Evolutionary conservation across 2,888 invertebrate species (phyloP).

Genomic region (Epiblema foenella): DNA sequence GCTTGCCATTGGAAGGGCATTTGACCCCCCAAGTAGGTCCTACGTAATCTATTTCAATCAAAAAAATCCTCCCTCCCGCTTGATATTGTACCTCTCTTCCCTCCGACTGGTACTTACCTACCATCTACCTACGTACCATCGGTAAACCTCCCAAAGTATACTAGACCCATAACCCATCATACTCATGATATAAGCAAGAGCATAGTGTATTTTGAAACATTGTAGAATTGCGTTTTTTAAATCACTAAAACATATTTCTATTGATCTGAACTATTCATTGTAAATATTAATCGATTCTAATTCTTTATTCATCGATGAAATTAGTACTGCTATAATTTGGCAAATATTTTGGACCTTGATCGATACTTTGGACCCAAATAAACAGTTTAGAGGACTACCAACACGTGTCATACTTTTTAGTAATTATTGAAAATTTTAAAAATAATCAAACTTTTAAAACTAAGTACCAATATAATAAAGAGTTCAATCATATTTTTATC

Average conservation of each 20-base stretch:
- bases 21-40: too few species aligned
- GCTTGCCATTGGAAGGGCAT: too few species aligned
- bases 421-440: not conserved
- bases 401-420: not conserved
- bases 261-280: conserved; percentile 21
- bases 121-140: too few species aligned
- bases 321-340: conserved; percentile 36
- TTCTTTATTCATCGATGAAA: conserved; percentile 21
- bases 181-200: too few species aligned
- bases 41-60: too few species aligned
- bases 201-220: too few species aligned
- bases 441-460: not conserved
- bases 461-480: not conserved
- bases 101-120: too few species aligned
- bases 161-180: too few species aligned
- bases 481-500: not conserved
- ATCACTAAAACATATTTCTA: not conserved
- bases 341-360: conserved; percentile 32
- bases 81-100: too few species aligned
- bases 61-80: too few species aligned
- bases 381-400: not conserved
- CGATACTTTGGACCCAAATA: not conserved
- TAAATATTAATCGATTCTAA: too few species aligned
- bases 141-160: too few species aligned
- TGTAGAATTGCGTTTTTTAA: not conserved